These are phyloP conservation scores for Psettodes erumei DNA, from an alignment of 2,113 vertebrate genomes.

Conservation along the genomic window DNA sequence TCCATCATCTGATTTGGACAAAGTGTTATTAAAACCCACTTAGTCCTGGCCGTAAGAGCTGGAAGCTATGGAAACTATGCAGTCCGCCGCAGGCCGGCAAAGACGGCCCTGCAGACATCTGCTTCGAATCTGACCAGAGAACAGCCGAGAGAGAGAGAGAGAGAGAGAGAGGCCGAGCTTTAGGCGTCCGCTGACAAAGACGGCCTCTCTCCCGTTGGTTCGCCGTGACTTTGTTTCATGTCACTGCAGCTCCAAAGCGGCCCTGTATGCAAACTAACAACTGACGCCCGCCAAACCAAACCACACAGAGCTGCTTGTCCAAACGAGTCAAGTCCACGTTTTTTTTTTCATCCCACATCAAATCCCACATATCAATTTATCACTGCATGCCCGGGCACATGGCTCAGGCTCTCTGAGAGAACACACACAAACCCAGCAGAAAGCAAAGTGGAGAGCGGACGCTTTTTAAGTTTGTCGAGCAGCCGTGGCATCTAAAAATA, in stretches of 20 bases:
- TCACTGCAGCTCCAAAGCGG: conserved; percentile 25
- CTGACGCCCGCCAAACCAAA: conserved; percentile 1
- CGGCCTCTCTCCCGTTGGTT: conserved; percentile 12
- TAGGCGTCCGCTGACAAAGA: conserved; percentile 4
- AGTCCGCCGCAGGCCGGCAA: conserved; percentile 52
- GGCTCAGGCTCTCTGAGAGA: background rate
- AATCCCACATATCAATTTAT: background rate
- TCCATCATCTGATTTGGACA: conserved; percentile 76
- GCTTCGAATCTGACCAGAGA: conserved; percentile 71
- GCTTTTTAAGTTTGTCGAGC: too few species aligned
- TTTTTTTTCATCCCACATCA: background rate
- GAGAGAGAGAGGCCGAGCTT: background rate
- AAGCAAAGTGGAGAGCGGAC: too few species aligned
- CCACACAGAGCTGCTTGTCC: background rate
- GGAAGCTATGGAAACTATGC: conserved; percentile 70
- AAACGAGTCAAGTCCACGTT: conserved; percentile 3
- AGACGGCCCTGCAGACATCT: conserved; percentile 71
- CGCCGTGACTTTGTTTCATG: conserved; percentile 34
- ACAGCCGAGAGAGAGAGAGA: conserved; percentile 10
- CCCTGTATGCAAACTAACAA: conserved; percentile 28
- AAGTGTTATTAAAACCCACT: conserved; percentile 81
- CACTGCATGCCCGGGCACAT: background rate
- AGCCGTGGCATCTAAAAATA: too few species aligned
- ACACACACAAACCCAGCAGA: background rate
- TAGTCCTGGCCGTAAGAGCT: conserved; percentile 62